Evolutionary conservation across 2,113 vertebrate genomes (phyloP).

Genomic region (Oreochromis tanganicae): DNA sequence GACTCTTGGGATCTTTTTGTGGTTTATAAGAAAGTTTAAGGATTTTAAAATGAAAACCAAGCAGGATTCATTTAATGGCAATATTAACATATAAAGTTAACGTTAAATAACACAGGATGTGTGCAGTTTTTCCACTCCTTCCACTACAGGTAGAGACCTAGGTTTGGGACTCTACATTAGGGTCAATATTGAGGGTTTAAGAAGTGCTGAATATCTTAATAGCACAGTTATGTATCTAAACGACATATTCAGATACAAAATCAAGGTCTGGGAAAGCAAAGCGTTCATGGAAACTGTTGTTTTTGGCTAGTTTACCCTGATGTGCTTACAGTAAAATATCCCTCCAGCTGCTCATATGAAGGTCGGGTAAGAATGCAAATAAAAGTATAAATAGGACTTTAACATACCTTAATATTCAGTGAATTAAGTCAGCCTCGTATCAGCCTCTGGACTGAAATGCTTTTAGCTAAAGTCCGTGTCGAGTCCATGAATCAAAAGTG

Average conservation of each 20-base stretch:
- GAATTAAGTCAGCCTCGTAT: conserved; percentile 34
- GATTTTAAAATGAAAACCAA: background rate
- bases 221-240: background rate
- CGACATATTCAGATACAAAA: background rate
- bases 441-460: conserved; percentile 26
- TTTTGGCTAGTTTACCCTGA: background rate
- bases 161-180: background rate
- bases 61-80: background rate
- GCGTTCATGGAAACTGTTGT: background rate
- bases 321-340: background rate
- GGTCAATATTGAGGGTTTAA: background rate
- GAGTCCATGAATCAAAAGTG: conserved; percentile 62
- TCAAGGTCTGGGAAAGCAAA: background rate
- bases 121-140: background rate
- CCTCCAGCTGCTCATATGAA: background rate
- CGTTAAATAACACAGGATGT: background rate
- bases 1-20: background rate
- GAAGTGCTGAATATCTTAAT: background rate
- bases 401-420: conserved; percentile 40
- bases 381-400: background rate
- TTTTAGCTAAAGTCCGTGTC: conserved; percentile 24
- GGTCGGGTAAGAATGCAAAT: background rate
- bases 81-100: background rate
- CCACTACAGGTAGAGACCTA: background rate
- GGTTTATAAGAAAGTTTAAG: background rate